Base-by-base conservation (phyloP, 2,113 vertebrate species). In the Corvus hawaiiensis region DNA sequence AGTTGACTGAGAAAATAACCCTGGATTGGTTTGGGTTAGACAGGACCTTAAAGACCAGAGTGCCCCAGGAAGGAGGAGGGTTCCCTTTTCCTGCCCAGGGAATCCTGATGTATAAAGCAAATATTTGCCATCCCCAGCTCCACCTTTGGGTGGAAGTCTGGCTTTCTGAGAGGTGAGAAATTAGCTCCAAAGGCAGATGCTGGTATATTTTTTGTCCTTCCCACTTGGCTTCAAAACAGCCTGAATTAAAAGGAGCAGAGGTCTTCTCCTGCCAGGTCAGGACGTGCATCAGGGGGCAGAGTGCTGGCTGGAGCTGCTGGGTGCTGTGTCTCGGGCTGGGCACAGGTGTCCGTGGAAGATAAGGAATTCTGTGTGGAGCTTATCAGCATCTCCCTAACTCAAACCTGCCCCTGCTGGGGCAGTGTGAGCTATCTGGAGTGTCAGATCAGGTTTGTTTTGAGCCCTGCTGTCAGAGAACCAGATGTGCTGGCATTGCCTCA, bases 371-470 rank as follows among this genome's bases (percentile, higher is more conserved):
- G 37, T 2, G 26, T 10, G 86, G 55, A 26, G 59, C 28, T 90
- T 92, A 88, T 92, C 68, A 44, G 89, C 27, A 39, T 16, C 74
- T n/a, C 86, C 79, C 32, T 80, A 59, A 88, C 90, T 48, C 94
- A 75, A 68, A 81, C 55, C 90, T 32, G 94, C 7, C 75, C 20
- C 17, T 68, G 63, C 88, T 56, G 51, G 28, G 85, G 63, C 82
- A 33, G 1, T 1, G 54, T 8, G 21, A 30, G 83, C 12, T 22
- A 0, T 7, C 8, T 55, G 86, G 10, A 39, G 13, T 9, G 61
- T 81, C 51, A 39, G 64, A 17, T 22, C 11, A 1, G 5, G 17
- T 10, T 74, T 93, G 95, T 92, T 97, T 90, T 56, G 94, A 90
- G 94, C 33, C 51, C 71, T 3, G 39, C 89, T 75, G 59, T 62